Base-by-base conservation (phyloP, 2,113 vertebrate species). In the Centropristis striata region DNA sequence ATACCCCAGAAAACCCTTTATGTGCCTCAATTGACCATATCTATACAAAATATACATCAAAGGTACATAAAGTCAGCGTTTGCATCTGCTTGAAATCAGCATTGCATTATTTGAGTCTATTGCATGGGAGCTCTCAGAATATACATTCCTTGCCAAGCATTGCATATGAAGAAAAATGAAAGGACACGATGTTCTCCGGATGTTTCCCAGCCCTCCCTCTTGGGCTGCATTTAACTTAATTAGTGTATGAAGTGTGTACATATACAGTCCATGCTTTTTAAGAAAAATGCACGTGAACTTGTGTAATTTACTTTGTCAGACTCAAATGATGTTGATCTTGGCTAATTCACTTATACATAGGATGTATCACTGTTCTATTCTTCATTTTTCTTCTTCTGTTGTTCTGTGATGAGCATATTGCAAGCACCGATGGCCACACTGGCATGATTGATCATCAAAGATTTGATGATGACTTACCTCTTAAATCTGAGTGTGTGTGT, bases 61-160 rank as follows among this genome's bases (percentile, higher is more conserved):
- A 68, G 9, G n/a, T 21, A 50, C 13, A 15, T 16, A 2, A 44
- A 42, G 28, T 54, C 47, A 11, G 8, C 3, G 41, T 42, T 23
- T 39, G 44, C 32, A 63, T 54, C 20, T 64, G 49, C 27, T 69
- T 42, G 47, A 44, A 18, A 55, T 64, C 37, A 64, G 18, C 6
- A 2, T 28, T 51, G 32, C 18, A 4, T 18, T 50, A 50, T 39
- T 27, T 44, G 10, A 27, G 36, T 28, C 0, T 55, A 23, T 42
- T 27, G 25, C 25, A 0, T 1, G 12, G 23, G 10, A 21, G 11
- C 12, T 27, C 32, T 41, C 14, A 18, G 10, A 46, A 27, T 23
- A 36, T 42, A 60, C 2, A 15, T 64, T 28, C 9, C 42, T 28
- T 46, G 60, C 12, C 41, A 64, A 28, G 25, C 23, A 13, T 3